These are phyloP conservation scores for Silurus meridionalis DNA, from an alignment of 2,113 vertebrate species.

Conservation along the genomic window DNA sequence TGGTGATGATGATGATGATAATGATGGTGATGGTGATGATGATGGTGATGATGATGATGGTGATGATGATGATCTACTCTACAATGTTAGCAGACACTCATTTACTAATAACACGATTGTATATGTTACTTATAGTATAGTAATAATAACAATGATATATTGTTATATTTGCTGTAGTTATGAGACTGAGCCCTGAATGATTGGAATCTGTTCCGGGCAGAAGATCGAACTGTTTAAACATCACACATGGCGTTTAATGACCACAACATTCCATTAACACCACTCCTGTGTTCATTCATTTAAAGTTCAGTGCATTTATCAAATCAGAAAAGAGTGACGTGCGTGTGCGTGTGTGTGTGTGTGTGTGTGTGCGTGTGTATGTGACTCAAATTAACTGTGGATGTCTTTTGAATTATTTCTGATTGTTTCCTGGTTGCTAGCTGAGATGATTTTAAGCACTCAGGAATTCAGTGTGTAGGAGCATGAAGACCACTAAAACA, in stretches of 20 bases:
- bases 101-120: too few species aligned
- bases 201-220: neutral
- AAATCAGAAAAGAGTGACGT: neutral
- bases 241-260: neutral
- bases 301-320: neutral
- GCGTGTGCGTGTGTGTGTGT: neutral
- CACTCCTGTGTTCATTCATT: neutral
- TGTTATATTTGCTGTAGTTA: too few species aligned
- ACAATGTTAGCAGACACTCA: too few species aligned
- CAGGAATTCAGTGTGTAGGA: conserved; percentile 17
- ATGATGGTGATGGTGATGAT: neutral
- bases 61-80: too few species aligned
- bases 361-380: neutral
- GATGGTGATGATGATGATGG: neutral
- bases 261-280: neutral
- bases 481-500: conserved; percentile 21
- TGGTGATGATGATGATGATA: neutral
- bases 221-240: neutral
- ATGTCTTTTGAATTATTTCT: neutral
- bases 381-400: neutral
- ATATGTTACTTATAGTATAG: too few species aligned
- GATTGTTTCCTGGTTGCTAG: conserved; percentile 9
- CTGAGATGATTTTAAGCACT: neutral
- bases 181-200: neutral
- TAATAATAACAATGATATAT: too few species aligned